Conservation (phyloP, 2,113 vertebrate genomes). For the Rhipidura dahli region DNA sequence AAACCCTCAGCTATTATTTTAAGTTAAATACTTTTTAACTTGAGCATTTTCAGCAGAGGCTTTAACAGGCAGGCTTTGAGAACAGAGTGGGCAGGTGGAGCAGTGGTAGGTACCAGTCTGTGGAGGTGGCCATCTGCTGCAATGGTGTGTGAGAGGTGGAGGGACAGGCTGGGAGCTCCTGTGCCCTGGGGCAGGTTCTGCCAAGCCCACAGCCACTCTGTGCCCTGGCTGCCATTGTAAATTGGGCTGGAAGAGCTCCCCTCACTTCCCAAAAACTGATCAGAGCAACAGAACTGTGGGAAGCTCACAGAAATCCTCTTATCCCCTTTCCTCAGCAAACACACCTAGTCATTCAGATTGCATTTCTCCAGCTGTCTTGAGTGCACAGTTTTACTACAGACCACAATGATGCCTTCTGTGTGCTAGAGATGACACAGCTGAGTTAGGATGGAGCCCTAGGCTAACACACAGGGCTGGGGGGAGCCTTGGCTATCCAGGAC, state of each 20-base stretch:
- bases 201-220: background rate
- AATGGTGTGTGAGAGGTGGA: fast-evolving
- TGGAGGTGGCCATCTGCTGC: background rate
- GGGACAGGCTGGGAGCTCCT: background rate
- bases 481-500: background rate
- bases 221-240: background rate
- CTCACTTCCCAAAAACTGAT: background rate
- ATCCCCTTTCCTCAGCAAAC: background rate
- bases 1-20: too few relatives aligned
- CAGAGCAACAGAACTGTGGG: background rate
- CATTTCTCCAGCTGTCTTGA: background rate
- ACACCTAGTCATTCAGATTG: background rate
- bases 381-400: background rate
- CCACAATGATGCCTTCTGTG: background rate
- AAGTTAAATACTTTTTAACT: background rate
- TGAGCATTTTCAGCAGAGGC: background rate
- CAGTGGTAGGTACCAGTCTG: background rate
- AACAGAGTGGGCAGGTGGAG: background rate
- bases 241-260: background rate
- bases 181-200: background rate
- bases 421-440: background rate
- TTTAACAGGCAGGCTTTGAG: background rate
- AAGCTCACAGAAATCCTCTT: background rate
- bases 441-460: fast-evolving
- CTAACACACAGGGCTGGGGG: background rate